Base-by-base conservation (phyloP, 1,140 invertebrate species). In the Diorhabda carinulata region DNA sequence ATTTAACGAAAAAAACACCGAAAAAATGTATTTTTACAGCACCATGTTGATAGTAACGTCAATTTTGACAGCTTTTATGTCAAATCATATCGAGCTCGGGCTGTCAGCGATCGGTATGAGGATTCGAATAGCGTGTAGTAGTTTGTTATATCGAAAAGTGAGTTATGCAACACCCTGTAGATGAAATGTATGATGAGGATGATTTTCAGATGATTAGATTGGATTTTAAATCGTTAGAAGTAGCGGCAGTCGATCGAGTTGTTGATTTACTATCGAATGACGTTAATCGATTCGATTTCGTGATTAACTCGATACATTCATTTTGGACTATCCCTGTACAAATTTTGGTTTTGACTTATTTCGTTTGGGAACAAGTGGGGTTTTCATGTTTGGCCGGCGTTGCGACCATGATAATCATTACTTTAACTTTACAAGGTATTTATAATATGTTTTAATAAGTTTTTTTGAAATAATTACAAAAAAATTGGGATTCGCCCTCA, bases 211-310 rank as follows among this genome's bases (percentile, higher is more conserved):
- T 88, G 0, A 78, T 90, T 7, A 83, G 84, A 2, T 81, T 91
- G 42, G 90, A 85, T 67, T 87, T 87, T 81, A 82, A 83, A 61
- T 86, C 92, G 0, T 76, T 93, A n/a, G 86, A 87, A 0, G 82
- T 89, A 73, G 90, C 91, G 2, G 90, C 91, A 2, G 88, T 89
- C 2, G 92, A 92, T 0, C 92, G 94, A 82, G 84, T 95, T 47
- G 90, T 95, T 3, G 95, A 96, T 81, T 80, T 95, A 7, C 81
- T 96, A 66, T 92, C 93, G 2, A 95, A 94, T 75, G 93, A 95
- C 77, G 84, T 90, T 1, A 85, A 84, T 76, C 82, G 89, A 5
- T 86, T 91, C 65, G 89, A 91, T 74, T 82, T 82, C 72, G 83
- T 86, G 0, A 84, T 87, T 43, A 81, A 87, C 70, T 87, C 84